A percentile compares a stretch with the other conserved stretches of the same genome.
Conservation (phyloP, 1,140 invertebrate genomes). For the Nebria ingens region DNA sequence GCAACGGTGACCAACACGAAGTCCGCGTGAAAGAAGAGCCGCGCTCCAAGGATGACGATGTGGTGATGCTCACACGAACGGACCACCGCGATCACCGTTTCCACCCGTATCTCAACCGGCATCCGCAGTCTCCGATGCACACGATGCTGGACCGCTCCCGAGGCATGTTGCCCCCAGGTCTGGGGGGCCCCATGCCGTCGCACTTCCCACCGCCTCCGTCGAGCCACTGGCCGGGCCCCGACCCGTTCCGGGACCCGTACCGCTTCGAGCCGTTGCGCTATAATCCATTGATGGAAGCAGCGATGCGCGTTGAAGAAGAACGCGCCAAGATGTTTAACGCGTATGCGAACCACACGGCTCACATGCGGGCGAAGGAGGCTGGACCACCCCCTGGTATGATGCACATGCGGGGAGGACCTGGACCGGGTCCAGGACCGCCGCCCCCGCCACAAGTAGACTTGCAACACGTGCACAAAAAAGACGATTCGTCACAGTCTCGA, state of each 20-base stretch:
- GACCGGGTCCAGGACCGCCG: slow-evolving; percentile 21
- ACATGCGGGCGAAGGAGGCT: slow-evolving; percentile 48
- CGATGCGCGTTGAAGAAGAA: slow-evolving; percentile 60
- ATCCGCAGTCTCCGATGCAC: slow-evolving; percentile 37
- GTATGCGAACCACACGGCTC: slow-evolving; percentile 40
- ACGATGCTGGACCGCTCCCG: slow-evolving; percentile 37
- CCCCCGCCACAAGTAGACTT: slow-evolving; percentile 26
- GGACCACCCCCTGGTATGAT: slow-evolving; percentile 35
- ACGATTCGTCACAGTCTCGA: slow-evolving; percentile 28
- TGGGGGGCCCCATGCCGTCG: slow-evolving; percentile 39
- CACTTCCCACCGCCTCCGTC: slow-evolving; percentile 45
- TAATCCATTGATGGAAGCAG: slow-evolving; percentile 61
- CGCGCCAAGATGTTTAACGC: slow-evolving; percentile 59
- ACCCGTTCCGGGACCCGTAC: slow-evolving; percentile 48
- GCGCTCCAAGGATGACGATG: slow-evolving; percentile 48
- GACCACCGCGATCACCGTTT: slow-evolving; percentile 36
- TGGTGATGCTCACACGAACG: slow-evolving; percentile 38
- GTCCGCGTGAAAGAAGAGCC: slow-evolving; percentile 54
- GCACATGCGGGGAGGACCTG: slow-evolving; percentile 29
- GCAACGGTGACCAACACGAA: slow-evolving; percentile 44
- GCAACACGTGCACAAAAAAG: slow-evolving; percentile 33
- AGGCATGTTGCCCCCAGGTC: slow-evolving; percentile 38
- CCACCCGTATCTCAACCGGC: slow-evolving; percentile 34
- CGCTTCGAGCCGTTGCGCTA: slow-evolving; percentile 41
- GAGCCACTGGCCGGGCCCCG: slow-evolving; percentile 44